Conservation (phyloP, 37 sponge, comb jelly and placozoan species). For the Petrosia ficiformis region DNA sequence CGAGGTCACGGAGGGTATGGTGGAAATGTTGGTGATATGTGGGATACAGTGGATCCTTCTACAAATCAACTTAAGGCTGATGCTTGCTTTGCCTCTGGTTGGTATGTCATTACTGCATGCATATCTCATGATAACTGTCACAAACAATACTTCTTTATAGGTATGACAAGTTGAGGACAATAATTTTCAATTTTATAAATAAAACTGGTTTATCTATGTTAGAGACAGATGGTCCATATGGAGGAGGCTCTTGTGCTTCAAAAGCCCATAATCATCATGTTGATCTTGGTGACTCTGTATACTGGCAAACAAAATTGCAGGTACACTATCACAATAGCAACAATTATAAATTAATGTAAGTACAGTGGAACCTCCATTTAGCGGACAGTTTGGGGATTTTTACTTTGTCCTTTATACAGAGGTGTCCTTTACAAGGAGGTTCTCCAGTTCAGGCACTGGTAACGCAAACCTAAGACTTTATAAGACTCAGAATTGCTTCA, state of each 20-base stretch:
- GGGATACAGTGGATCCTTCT: slow-evolving; percentile 43
- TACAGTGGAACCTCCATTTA: no score
- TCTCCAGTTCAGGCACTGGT: no score
- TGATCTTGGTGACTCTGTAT: slow-evolving; percentile 33
- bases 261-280: slow-evolving; percentile 42
- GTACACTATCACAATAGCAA: background rate
- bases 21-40: slow-evolving; percentile 46
- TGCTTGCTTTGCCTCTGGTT: slow-evolving; percentile 72
- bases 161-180: slow-evolving; percentile 40
- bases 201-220: slow-evolving; percentile 35
- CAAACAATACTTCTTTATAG: no score
- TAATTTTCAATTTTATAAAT: slow-evolving; percentile 35
- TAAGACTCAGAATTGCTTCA: no score
- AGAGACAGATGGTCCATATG: slow-evolving; percentile 71
- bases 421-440: no score
- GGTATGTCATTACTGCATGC: no score
- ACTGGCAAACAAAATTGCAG: slow-evolving; percentile 54
- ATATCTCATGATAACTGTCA: no score
- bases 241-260: slow-evolving; percentile 40
- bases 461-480: no score
- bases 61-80: background rate
- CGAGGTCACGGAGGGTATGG: slow-evolving; percentile 58
- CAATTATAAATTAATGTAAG: no score
- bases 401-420: no score
- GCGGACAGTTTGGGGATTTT: no score